Conservation (phyloP, 2,888 invertebrate species). For the Peribatodes rhomboidaria region DNA sequence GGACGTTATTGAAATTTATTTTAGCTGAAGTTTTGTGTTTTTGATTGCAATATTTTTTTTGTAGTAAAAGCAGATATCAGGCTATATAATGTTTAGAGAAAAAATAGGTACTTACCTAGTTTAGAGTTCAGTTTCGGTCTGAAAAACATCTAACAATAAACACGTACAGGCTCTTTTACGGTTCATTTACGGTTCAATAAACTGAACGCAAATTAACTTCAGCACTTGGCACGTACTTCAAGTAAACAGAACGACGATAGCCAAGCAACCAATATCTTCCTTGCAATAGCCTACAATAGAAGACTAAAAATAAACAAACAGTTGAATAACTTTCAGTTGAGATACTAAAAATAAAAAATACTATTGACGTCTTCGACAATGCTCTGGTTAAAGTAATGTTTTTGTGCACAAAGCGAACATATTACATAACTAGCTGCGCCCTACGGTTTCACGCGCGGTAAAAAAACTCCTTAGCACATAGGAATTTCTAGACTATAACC, state of each 20-base stretch:
- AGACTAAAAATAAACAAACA: slow-evolving; percentile 3
- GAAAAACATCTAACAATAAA: slow-evolving; percentile 2
- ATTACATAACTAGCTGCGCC: no score
- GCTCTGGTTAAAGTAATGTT: no score
- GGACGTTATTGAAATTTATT: background rate
- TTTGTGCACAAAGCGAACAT: no score
- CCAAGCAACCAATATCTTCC: slow-evolving; percentile 2
- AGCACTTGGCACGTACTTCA: slow-evolving; percentile 23
- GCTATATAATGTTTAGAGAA: background rate
- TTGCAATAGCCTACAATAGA: background rate
- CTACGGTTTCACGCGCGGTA: no score
- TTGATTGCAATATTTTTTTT: background rate
- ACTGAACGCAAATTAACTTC: slow-evolving; percentile 39
- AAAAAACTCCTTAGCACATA: no score
- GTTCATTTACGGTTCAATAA: slow-evolving; percentile 39
- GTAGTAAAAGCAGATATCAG: background rate
- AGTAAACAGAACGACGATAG: slow-evolving; percentile 1
- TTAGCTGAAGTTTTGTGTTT: background rate
- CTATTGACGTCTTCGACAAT: background rate
- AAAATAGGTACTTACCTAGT: background rate
- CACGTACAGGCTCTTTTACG: slow-evolving; percentile 24
- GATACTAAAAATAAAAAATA: background rate
- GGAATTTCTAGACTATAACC: no score
- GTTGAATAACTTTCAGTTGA: background rate
- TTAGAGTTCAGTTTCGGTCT: background rate